Percentiles rank a stretch among this genome's conserved stretches.
phyloP scores from a whole-genome alignment of 2,888 invertebrate genomes.

The Perithous albicinctus region DNA sequence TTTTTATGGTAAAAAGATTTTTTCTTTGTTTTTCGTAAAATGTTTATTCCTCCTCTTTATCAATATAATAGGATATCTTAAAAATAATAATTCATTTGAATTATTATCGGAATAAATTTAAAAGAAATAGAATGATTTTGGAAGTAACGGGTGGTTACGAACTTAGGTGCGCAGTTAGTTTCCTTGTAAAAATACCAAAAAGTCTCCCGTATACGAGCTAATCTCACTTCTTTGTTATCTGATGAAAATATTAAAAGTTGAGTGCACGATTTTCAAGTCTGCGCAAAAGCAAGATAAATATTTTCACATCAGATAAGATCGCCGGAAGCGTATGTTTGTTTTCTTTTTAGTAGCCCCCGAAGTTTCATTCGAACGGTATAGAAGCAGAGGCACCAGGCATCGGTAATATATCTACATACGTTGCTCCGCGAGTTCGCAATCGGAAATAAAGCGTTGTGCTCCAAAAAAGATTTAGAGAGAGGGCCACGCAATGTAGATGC shows the following conservation, averaged over 20 bases:
- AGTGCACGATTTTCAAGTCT: neutral
- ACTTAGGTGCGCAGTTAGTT: neutral
- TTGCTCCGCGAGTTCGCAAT: neutral
- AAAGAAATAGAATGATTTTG: too few relatives aligned
- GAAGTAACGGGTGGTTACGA: too few relatives aligned
- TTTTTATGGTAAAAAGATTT: too few relatives aligned
- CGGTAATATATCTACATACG: neutral
- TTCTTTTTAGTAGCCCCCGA: too few relatives aligned
- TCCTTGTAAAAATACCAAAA: neutral
- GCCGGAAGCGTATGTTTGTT: constrained; percentile 19
- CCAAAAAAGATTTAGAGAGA: neutral
- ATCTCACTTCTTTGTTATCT: neutral
- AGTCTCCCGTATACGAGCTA: too few relatives aligned
- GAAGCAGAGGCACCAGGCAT: too few relatives aligned
- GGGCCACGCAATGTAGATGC: neutral
- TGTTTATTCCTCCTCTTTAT: too few relatives aligned
- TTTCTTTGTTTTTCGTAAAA: too few relatives aligned
- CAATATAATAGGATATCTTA: too few relatives aligned
- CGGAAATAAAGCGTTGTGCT: neutral
- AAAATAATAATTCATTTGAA: too few relatives aligned
- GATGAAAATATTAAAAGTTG: constrained; percentile 7
- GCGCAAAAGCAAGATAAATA: neutral
- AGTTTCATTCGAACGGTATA: too few relatives aligned
- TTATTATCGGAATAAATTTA: too few relatives aligned
- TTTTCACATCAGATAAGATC: constrained; percentile 3